A percentile compares a stretch with the other conserved stretches of the same genome.
phyloP scores from a whole-genome alignment of 2,797 vertebrate species.

The Naso thynnoides region DNA sequence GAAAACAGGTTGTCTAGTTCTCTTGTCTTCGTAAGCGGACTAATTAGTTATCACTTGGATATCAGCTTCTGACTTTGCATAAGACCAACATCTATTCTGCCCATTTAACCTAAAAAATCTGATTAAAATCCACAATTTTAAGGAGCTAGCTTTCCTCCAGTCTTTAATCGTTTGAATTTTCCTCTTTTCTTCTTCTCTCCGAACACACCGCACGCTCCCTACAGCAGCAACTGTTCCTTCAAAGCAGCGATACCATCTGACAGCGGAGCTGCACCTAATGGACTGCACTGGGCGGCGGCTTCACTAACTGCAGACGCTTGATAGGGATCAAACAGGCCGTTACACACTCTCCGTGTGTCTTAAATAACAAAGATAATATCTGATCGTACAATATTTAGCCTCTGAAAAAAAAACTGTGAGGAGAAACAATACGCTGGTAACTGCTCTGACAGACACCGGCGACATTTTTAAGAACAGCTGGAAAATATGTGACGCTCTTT shows the following conservation, averaged over 20 bases:
- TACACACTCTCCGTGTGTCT: slow-evolving; percentile 44
- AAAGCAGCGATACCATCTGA: slow-evolving; percentile 52
- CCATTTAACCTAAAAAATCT: not conserved
- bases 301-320: slow-evolving; percentile 48
- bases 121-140: not conserved
- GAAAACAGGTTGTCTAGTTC: not conserved
- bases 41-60: not conserved
- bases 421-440: not conserved
- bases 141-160: slow-evolving; percentile 1
- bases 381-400: slow-evolving; percentile 42
- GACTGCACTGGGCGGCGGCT: slow-evolving; percentile 20
- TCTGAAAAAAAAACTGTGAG: slow-evolving; percentile 20
- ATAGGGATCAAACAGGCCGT: slow-evolving; percentile 41
- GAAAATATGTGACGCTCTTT: not conserved
- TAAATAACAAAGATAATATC: slow-evolving; percentile 44
- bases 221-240: slow-evolving; percentile 17
- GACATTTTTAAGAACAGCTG: not conserved
- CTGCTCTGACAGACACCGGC: not conserved
- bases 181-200: slow-evolving; percentile 19
- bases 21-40: not conserved
- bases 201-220: slow-evolving; percentile 11
- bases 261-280: slow-evolving; percentile 29
- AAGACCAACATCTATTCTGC: not conserved
- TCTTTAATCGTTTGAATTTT: not conserved
- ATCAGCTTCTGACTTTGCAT: slow-evolving; percentile 6